phyloP scores from a whole-genome alignment of 2,888 invertebrate genomes.

The Papilio demoleus region DNA sequence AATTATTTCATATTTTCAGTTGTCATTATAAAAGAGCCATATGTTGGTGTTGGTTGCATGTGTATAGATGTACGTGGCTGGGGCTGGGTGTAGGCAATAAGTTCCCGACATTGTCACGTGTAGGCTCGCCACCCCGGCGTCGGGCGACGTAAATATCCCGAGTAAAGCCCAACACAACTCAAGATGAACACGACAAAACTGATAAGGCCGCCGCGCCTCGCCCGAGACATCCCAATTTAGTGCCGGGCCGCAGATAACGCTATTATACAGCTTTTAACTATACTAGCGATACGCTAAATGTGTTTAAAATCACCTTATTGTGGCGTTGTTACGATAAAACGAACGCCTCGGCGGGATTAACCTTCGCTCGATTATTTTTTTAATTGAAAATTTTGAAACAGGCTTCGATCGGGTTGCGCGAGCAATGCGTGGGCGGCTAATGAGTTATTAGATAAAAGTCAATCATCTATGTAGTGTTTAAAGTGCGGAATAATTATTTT shows the following conservation, averaged over 20 bases:
- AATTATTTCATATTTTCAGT: slow-evolving; percentile 42
- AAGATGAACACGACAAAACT: slow-evolving; percentile 82
- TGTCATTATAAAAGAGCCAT: slow-evolving; percentile 47
- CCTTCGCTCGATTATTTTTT: slow-evolving; percentile 50
- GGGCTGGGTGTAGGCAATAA: slow-evolving; percentile 61
- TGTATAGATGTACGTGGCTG: background rate
- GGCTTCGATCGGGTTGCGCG: slow-evolving; percentile 26
- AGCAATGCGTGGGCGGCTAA: slow-evolving; percentile 39
- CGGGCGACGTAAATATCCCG: slow-evolving; percentile 75
- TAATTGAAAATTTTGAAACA: slow-evolving; percentile 45
- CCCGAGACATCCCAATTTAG: slow-evolving; percentile 82
- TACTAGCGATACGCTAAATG: slow-evolving; percentile 80
- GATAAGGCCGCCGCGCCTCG: slow-evolving; percentile 77
- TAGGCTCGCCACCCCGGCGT: slow-evolving; percentile 68
- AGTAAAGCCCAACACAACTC: slow-evolving; percentile 83
- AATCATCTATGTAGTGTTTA: slow-evolving; percentile 35
- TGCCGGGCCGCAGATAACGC: slow-evolving; percentile 80
- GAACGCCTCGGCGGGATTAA: slow-evolving; percentile 55
- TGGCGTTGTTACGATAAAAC: slow-evolving; percentile 61
- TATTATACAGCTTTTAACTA: slow-evolving; percentile 84
- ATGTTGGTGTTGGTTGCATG: slow-evolving; percentile 32
- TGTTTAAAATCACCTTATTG: slow-evolving; percentile 75
- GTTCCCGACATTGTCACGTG: slow-evolving; percentile 73
- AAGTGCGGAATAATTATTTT: slow-evolving; percentile 34
- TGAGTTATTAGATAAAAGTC: slow-evolving; percentile 38